phyloP scores from a whole-genome alignment of 1,140 invertebrate genomes.

The Pogonus chalceus region DNA sequence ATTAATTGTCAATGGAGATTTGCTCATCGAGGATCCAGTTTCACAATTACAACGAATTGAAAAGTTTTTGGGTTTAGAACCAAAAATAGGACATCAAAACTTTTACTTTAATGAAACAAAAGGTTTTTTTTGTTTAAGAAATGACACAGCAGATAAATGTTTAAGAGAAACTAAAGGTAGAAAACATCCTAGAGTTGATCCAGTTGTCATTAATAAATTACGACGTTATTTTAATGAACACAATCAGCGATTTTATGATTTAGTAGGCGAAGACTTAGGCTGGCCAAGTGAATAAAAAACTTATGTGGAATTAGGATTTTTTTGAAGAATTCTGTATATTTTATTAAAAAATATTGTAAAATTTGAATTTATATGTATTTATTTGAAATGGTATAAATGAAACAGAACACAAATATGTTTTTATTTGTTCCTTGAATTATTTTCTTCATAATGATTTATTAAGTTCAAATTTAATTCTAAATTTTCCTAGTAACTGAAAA shows the following conservation, averaged over 20 bases:
- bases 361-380: no score
- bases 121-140: slow-evolving; percentile 90
- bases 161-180: slow-evolving; percentile 91
- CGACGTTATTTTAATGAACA: slow-evolving; percentile 88
- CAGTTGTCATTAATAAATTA: slow-evolving; percentile 73
- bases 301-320: no score
- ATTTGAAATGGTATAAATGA: no score
- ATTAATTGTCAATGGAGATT: slow-evolving; percentile 90
- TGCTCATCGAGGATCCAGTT: slow-evolving; percentile 88
- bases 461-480: no score
- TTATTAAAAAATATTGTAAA: no score
- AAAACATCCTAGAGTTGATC: slow-evolving; percentile 79
- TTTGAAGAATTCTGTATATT: no score
- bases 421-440: no score
- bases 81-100: slow-evolving; percentile 71
- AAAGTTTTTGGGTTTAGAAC: slow-evolving; percentile 74
- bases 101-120: slow-evolving; percentile 97
- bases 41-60: slow-evolving; percentile 81
- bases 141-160: slow-evolving; percentile 80
- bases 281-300: no score
- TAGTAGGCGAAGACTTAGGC: slow-evolving; percentile 83
- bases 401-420: no score
- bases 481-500: no score
- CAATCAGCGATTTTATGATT: slow-evolving; percentile 90
- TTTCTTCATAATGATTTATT: no score